Conservation (phyloP, 2,797 vertebrate species). For the Tapera naevia region DNA sequence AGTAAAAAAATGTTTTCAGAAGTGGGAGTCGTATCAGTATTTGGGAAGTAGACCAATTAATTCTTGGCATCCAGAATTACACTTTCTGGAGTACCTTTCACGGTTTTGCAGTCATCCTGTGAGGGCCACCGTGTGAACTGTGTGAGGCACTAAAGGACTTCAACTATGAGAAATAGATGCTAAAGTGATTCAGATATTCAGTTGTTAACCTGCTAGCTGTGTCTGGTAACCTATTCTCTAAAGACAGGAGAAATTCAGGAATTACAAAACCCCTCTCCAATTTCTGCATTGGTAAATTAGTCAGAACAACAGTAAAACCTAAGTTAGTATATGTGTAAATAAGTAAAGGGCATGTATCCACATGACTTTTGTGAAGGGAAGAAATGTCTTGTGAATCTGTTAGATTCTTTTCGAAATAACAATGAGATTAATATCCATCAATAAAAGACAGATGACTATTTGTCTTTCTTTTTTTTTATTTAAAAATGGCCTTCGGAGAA, state of each 20-base stretch:
- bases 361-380: neutral
- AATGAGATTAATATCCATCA: neutral
- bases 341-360: neutral
- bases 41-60: neutral
- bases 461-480: neutral
- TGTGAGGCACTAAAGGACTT: neutral
- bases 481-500: neutral
- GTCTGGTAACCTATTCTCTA: neutral
- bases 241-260: neutral
- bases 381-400: neutral
- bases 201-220: neutral
- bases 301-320: neutral
- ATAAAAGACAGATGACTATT: neutral
- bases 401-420: neutral
- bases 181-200: neutral
- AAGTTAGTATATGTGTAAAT: neutral
- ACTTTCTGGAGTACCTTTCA: neutral
- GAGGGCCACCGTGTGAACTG: neutral
- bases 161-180: neutral
- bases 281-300: neutral
- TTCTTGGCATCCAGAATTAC: neutral
- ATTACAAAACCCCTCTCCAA: neutral
- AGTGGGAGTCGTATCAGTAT: neutral
- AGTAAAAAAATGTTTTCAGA: neutral
- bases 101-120: neutral